A percentile compares a stretch with the other conserved stretches of the same genome.
Conservation (phyloP, 2,888 invertebrate genomes). For the Meiosimyza platycephala region DNA sequence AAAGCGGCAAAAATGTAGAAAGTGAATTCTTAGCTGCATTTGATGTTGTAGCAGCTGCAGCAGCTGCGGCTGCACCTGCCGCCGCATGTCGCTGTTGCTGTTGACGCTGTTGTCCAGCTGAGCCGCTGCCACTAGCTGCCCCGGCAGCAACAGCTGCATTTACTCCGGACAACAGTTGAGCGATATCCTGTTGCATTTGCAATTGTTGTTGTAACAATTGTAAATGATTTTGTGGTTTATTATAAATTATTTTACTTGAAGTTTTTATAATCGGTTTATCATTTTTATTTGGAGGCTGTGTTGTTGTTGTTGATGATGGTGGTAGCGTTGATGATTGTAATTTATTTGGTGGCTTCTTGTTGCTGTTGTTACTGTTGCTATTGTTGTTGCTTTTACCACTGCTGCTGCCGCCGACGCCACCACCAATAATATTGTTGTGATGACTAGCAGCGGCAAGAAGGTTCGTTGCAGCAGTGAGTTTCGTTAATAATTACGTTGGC, state of each 20-base stretch:
- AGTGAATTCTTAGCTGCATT: slow-evolving; percentile 44
- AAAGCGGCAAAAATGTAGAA: slow-evolving; percentile 48
- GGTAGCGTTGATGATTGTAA: slow-evolving; percentile 12
- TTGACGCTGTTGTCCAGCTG: slow-evolving; percentile 33
- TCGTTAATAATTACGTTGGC: slow-evolving; percentile 68
- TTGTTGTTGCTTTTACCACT: slow-evolving; percentile 36
- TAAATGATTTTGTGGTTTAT: slow-evolving; percentile 61
- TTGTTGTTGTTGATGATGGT: slow-evolving; percentile 35
- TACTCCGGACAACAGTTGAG: slow-evolving; percentile 58
- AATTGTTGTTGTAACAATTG: slow-evolving; percentile 60
- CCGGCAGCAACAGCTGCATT: slow-evolving; percentile 24
- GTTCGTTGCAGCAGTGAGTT: slow-evolving; percentile 63
- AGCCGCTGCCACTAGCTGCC: not conserved
- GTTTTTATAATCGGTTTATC: slow-evolving; percentile 52
- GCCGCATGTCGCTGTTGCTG: slow-evolving; percentile 18
- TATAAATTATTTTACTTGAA: slow-evolving; percentile 60
- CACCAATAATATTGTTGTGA: slow-evolving; percentile 30
- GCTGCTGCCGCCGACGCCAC: slow-evolving; percentile 34
- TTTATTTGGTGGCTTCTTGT: slow-evolving; percentile 30
- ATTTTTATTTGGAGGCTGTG: slow-evolving; percentile 6
- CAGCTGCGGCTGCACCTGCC: slow-evolving; percentile 36
- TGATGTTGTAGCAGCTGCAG: slow-evolving; percentile 36
- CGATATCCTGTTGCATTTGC: slow-evolving; percentile 61
- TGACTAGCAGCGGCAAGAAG: slow-evolving; percentile 43
- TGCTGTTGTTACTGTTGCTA: slow-evolving; percentile 39